These are phyloP conservation scores for Crossaster papposus DNA, from an alignment of 53 echinoderm and acorn worm species.

Conservation along the genomic window DNA sequence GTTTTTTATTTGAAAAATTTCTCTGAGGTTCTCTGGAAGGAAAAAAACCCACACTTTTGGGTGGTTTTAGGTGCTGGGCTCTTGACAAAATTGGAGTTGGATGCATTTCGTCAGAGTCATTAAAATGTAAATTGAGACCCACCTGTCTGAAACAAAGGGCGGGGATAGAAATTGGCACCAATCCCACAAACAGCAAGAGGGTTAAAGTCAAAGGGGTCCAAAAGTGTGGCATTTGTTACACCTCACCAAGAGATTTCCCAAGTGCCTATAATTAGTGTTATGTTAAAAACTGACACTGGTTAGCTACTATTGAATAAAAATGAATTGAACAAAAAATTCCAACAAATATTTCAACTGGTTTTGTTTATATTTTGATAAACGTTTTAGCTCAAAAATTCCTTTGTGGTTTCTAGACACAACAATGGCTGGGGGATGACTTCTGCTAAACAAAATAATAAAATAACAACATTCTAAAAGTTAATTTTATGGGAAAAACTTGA, in stretches of 20 bases:
- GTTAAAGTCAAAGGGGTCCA: too few relatives aligned
- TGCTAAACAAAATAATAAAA: neutral
- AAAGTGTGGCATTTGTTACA: too few relatives aligned
- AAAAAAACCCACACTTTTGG: too few relatives aligned
- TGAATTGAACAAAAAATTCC: too few relatives aligned
- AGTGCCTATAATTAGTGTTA: too few relatives aligned
- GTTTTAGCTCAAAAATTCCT: neutral
- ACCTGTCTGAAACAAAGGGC: neutral
- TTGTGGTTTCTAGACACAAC: neutral
- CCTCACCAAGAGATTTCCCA: too few relatives aligned
- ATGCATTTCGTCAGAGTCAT: neutral
- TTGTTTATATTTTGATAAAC: conserved; percentile 1
- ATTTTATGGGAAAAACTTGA: neutral
- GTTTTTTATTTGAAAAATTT: too few relatives aligned
- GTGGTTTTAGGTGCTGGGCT: neutral
- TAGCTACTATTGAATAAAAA: too few relatives aligned
- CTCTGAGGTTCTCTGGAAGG: too few relatives aligned
- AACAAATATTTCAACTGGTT: neutral
- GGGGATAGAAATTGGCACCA: neutral
- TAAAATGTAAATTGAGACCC: neutral
- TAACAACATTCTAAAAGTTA: too few relatives aligned
- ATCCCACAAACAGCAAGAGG: neutral
- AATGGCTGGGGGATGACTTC: neutral
- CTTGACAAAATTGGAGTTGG: neutral
- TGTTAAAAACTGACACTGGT: too few relatives aligned